Percentiles rank a stretch among this genome's conserved stretches.
phyloP scores from a whole-genome alignment of 2,888 invertebrate species.

The Aproaerema taeniolella region DNA sequence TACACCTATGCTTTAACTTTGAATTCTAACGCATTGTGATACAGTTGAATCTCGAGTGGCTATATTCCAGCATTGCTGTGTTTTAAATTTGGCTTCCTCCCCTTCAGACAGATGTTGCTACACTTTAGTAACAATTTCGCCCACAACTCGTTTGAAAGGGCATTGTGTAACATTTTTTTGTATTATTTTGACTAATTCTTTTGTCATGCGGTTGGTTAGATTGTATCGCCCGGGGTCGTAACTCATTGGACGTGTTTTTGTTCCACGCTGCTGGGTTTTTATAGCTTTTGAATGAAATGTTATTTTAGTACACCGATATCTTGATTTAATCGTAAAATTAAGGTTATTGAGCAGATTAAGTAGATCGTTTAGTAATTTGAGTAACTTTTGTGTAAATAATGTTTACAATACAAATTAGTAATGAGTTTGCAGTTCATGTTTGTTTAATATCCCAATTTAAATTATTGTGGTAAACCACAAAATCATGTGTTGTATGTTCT shows the following conservation, averaged over 20 bases:
- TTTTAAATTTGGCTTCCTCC: constrained; percentile 29
- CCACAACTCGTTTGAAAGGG: constrained; percentile 63
- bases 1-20: constrained; percentile 11
- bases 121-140: constrained; percentile 75
- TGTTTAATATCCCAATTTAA: too few species aligned
- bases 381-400: too few species aligned
- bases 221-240: constrained; percentile 58
- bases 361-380: too few species aligned
- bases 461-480: too few species aligned
- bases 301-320: constrained; percentile 25
- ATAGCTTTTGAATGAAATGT: constrained; percentile 31
- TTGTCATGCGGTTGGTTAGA: constrained; percentile 73
- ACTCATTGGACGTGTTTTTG: constrained; percentile 59
- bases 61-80: constrained; percentile 5
- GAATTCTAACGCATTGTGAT: constrained; percentile 9
- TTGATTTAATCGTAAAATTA: too few species aligned
- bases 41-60: constrained; percentile 18
- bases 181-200: constrained; percentile 73
- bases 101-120: constrained; percentile 74
- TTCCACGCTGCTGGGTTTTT: constrained; percentile 54
- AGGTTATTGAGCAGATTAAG: too few species aligned
- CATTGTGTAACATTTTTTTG: constrained; percentile 65
- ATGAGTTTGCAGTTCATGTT: too few species aligned
- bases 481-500: too few species aligned
- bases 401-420: too few species aligned